Evolutionary conservation across 2,113 vertebrate species (phyloP).

Genomic region (Amblyopsis rosae): DNA sequence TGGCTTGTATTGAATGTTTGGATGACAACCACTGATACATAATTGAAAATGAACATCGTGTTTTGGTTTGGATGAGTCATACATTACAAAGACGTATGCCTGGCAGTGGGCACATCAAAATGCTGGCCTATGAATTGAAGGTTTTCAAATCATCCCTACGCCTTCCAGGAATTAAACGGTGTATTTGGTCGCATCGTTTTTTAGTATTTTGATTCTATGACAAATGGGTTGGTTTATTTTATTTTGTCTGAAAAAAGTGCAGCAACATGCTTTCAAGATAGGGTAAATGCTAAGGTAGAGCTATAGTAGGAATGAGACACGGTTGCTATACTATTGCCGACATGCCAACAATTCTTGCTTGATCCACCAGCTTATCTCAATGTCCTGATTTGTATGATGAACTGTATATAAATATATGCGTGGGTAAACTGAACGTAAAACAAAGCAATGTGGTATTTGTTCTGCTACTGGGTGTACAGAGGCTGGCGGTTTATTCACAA

Average conservation of each 20-base stretch:
- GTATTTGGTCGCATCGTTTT: neutral
- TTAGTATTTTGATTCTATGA: neutral
- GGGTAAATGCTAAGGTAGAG: neutral
- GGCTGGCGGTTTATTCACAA: constrained; percentile 14
- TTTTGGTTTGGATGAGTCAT: neutral
- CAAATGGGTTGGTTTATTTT: neutral
- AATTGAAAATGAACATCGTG: neutral
- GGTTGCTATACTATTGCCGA: neutral
- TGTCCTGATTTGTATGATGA: neutral
- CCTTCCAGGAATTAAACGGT: constrained; percentile 1
- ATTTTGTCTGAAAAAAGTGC: neutral
- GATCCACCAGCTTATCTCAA: constrained; percentile 3
- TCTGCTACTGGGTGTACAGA: constrained; percentile 8
- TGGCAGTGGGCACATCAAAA: neutral
- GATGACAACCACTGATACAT: neutral
- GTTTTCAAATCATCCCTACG: neutral
- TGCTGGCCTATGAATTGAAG: neutral
- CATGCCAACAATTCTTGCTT: neutral
- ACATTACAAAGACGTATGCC: neutral
- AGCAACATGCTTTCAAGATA: neutral
- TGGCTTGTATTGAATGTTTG: neutral
- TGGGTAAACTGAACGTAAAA: constrained; percentile 10
- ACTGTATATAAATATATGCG: constrained; percentile 1
- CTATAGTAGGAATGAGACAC: neutral
- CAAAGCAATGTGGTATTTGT: constrained; percentile 21